Percentiles rank a stretch among this genome's conserved stretches.
Evolutionary conservation across 2,888 invertebrate species (phyloP).

Genomic region (Sphinx pinastri): DNA sequence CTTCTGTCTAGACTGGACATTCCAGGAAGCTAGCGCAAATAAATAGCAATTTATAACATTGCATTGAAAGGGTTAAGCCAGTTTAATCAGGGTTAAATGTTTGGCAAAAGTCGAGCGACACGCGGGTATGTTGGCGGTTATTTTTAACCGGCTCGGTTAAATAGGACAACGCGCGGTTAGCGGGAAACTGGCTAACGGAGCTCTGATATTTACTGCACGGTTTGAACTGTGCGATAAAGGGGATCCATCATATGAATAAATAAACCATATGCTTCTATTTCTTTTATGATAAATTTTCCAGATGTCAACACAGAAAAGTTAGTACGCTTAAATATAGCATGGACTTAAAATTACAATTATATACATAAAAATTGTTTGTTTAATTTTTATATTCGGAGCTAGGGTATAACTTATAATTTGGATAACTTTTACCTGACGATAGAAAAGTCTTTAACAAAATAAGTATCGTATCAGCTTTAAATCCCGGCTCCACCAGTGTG

Average conservation of each 20-base stretch:
- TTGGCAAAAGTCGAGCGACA: slow-evolving; percentile 49
- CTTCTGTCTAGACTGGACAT: not conserved
- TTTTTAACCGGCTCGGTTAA: slow-evolving; percentile 74
- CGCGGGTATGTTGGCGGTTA: slow-evolving; percentile 56
- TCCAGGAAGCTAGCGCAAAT: not conserved
- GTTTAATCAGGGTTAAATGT: slow-evolving; percentile 50
- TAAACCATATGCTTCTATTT: too few relatives aligned
- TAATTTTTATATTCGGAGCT: too few relatives aligned
- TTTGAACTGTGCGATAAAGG: not conserved
- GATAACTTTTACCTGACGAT: too few relatives aligned
- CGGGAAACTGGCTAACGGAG: slow-evolving; percentile 47
- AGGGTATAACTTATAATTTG: too few relatives aligned
- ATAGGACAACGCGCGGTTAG: slow-evolving; percentile 64
- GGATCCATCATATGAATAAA: not conserved
- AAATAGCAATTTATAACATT: not conserved
- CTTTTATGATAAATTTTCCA: too few relatives aligned
- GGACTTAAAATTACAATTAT: too few relatives aligned
- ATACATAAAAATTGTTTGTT: too few relatives aligned
- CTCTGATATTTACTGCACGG: slow-evolving; percentile 26
- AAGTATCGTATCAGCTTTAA: too few relatives aligned
- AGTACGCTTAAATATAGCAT: too few relatives aligned
- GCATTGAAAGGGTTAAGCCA: slow-evolving; percentile 23
- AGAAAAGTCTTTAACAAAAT: too few relatives aligned
- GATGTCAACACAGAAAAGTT: too few relatives aligned
- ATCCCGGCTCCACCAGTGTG: too few relatives aligned